Base-by-base conservation (phyloP, 2,797 vertebrate genomes). In the Lates japonicus region DNA sequence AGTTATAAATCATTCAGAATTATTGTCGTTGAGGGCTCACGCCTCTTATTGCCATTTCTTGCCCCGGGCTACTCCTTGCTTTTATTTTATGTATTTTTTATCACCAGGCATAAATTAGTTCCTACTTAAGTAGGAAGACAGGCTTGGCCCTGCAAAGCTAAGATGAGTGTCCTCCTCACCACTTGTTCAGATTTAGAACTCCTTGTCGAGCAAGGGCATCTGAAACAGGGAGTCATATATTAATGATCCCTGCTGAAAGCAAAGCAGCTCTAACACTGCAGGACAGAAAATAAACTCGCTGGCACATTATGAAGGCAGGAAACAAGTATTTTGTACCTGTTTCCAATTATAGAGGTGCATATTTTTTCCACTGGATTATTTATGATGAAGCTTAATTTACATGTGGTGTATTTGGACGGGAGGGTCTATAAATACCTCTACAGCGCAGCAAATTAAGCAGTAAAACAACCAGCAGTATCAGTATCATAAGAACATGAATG, bases 11-110 rank as follows among this genome's bases (percentile, higher is more conserved):
- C 86, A 78, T 61, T 57, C 51, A 81, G 87, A 91, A 72, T 88
- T 83, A 90, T 81, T 67, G 84, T 70, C 41, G 14, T 58, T 17
- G 37, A 81, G 79, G 55, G 46, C 57, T 85, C 79, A 66, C 88
- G 86, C 85, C 90, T 88, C 83, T 82, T 84, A 81, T 83, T 85
- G 89, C 83, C 87, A 80, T 79, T 84, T 85, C 88, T 83, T 82
- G 84, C 88, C 88, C 69, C 10, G 70, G 82, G 84, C 81, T 78
- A 82, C 87, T 87, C 87, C 86, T 91, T 72, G 85, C 83, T 82
- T 92, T 90, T 90, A 93, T 93, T 93, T 94, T 90, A 93, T 93
- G 89, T 85, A 83, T 88, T 87, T 90, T 93, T 93, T 92, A 93
- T 93, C 84, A 86, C 83, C 42, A n/a, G 60, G 87, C 79, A 92